These are phyloP conservation scores for Nasonia longicornis DNA, from an alignment of 1,140 invertebrate genomes.

Conservation along the genomic window DNA sequence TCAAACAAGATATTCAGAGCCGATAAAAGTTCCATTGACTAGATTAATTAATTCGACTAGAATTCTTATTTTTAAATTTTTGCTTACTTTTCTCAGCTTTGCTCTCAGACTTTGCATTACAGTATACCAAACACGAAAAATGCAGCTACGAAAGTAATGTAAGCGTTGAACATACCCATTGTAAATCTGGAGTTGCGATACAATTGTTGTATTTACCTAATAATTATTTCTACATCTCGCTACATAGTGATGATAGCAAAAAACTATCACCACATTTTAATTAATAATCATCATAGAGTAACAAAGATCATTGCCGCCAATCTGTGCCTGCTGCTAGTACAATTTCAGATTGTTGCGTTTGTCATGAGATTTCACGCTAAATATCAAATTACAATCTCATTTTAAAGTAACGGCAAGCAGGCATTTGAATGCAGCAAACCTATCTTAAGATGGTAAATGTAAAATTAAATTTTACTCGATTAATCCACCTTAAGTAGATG, in stretches of 20 bases:
- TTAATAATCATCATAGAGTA: slow-evolving; percentile 40
- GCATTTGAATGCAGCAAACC: slow-evolving; percentile 42
- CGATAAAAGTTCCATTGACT: slow-evolving; percentile 58
- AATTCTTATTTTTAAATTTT: slow-evolving; percentile 51
- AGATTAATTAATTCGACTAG: slow-evolving; percentile 63
- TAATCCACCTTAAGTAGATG: slow-evolving; percentile 63
- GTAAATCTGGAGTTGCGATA: slow-evolving; percentile 42
- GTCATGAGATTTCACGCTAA: neutral
- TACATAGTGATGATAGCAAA: slow-evolving; percentile 48
- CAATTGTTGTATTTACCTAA: slow-evolving; percentile 54
- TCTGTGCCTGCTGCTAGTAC: slow-evolving; percentile 14
- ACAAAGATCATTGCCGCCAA: slow-evolving; percentile 20
- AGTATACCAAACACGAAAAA: slow-evolving; percentile 34
- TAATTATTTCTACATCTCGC: slow-evolving; percentile 54
- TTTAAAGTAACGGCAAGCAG: slow-evolving; percentile 54
- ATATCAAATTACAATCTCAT: slow-evolving; percentile 19
- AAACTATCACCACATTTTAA: slow-evolving; percentile 23
- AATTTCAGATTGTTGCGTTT: neutral
- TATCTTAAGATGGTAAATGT: slow-evolving; percentile 31
- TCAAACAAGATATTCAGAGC: slow-evolving; percentile 47
- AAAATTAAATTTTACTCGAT: slow-evolving; percentile 52
- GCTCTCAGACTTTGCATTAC: slow-evolving; percentile 35
- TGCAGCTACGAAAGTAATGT: slow-evolving; percentile 30
- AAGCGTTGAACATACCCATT: slow-evolving; percentile 33
- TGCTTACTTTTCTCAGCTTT: slow-evolving; percentile 37